A percentile compares a stretch with the other conserved stretches of the same genome.
Evolutionary conservation across 2,888 invertebrate species (phyloP).

Genomic region (Cacoxenus indagator): DNA sequence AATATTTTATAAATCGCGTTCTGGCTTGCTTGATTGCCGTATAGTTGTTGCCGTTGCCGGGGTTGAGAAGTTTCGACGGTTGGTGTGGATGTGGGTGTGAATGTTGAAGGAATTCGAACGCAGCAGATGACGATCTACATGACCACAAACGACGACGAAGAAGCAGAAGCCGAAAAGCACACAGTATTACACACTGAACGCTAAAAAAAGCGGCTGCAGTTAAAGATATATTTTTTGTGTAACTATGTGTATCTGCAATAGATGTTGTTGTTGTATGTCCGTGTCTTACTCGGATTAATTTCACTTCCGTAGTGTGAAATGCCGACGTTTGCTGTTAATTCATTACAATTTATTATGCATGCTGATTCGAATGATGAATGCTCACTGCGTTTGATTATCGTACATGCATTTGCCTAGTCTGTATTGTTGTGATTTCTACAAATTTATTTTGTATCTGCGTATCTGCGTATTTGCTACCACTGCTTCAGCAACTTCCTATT

Average conservation of each 20-base stretch:
- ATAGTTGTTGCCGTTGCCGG: not conserved
- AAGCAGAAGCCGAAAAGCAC: not conserved
- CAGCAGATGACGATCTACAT: not conserved
- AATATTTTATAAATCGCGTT: slow-evolving; percentile 1
- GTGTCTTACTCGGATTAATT: slow-evolving; percentile 3
- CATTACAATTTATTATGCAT: slow-evolving; percentile 5
- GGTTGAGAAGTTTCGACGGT: not conserved
- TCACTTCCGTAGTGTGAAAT: slow-evolving; percentile 6
- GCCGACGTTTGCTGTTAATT: slow-evolving; percentile 2
- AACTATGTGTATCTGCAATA: not conserved
- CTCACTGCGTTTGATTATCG: not conserved
- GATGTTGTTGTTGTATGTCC: not conserved
- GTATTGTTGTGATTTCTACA: not conserved
- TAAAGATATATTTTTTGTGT: too few species aligned
- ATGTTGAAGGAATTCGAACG: not conserved
- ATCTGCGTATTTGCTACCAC: not conserved
- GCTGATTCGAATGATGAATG: slow-evolving; percentile 14
- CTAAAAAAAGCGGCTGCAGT: too few species aligned
- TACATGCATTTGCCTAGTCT: slow-evolving; percentile 1
- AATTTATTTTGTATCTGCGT: too few species aligned
- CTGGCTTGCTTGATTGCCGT: not conserved
- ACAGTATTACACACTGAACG: not conserved
- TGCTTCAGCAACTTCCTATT: not conserved
- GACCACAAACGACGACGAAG: not conserved
- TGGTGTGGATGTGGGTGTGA: not conserved